A percentile compares a stretch with the other conserved stretches of the same genome.
Evolutionary conservation across 1,140 invertebrate genomes (phyloP).

Genomic region (Drosophila lini): DNA sequence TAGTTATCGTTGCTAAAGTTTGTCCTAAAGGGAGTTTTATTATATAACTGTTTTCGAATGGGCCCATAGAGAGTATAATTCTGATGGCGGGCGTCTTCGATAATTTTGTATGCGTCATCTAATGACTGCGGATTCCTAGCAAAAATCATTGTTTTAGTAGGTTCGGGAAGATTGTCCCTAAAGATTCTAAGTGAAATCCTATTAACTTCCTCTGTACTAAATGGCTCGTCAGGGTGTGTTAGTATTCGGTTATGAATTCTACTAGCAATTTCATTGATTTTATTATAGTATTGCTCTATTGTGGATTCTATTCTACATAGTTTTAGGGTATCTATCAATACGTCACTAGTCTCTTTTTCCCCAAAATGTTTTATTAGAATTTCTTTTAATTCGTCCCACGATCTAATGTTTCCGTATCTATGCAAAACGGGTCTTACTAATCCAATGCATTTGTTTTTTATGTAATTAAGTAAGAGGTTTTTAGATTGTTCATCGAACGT

Average conservation of each 20-base stretch:
- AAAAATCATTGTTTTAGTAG: background rate
- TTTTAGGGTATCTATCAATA: conserved; percentile 6
- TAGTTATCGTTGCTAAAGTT: background rate
- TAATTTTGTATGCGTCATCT: background rate
- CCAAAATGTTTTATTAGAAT: background rate
- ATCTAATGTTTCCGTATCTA: background rate
- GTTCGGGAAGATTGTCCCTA: background rate
- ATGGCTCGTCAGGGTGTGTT: background rate
- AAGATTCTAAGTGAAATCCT: background rate
- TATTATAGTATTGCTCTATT: conserved; percentile 13
- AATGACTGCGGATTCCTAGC: background rate
- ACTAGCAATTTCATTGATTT: background rate
- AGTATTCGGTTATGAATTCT: background rate
- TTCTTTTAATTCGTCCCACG: background rate
- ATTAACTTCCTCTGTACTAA: background rate
- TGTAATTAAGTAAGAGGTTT: conserved; percentile 1
- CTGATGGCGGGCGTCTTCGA: background rate
- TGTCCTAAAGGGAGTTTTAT: background rate
- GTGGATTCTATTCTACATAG: conserved; percentile 11
- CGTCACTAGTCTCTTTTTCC: conserved; percentile 2
- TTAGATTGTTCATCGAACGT: conserved; percentile 5
- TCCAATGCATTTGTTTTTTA: background rate
- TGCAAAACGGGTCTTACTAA: conserved; percentile 1
- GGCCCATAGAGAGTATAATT: background rate
- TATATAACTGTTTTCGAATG: background rate